phyloP scores from a whole-genome alignment of 1,140 invertebrate genomes.

The Aphaenogaster floridana region DNA sequence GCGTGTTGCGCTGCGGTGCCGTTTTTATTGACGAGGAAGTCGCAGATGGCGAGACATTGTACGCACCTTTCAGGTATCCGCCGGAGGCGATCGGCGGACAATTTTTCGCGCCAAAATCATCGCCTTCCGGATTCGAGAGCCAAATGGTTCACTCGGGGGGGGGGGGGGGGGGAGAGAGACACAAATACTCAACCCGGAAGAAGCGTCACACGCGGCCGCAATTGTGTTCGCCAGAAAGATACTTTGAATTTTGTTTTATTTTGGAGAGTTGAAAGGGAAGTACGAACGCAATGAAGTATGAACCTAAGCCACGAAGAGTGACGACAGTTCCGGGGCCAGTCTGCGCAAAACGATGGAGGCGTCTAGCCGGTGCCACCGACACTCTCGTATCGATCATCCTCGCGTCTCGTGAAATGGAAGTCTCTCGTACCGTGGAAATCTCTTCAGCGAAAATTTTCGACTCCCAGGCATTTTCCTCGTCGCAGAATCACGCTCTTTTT shows the following conservation, averaged over 20 bases:
- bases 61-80: constrained; percentile 62
- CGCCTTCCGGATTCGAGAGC: constrained; percentile 39
- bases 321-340: constrained; percentile 24
- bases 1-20: constrained; percentile 53
- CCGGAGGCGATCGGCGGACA: constrained; percentile 35
- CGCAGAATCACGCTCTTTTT: constrained; percentile 60
- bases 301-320: constrained; percentile 27
- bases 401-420: constrained; percentile 27
- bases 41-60: constrained; percentile 69
- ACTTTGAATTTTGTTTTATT: background rate
- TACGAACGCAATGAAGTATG: background rate
- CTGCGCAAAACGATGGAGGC: constrained; percentile 45
- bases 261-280: background rate
- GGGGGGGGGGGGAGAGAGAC: background rate
- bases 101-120: constrained; percentile 61
- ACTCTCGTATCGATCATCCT: constrained; percentile 48
- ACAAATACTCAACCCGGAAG: constrained; percentile 31
- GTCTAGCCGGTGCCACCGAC: constrained; percentile 34
- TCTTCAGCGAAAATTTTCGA: constrained; percentile 49
- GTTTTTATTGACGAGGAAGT: constrained; percentile 63
- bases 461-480: constrained; percentile 34
- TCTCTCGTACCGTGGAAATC: constrained; percentile 35
- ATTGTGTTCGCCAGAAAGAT: constrained; percentile 22
- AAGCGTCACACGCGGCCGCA: constrained; percentile 1
- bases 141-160: background rate